Conservation (phyloP, 2,797 vertebrate genomes). For the Hypotaenidia okinawae region DNA sequence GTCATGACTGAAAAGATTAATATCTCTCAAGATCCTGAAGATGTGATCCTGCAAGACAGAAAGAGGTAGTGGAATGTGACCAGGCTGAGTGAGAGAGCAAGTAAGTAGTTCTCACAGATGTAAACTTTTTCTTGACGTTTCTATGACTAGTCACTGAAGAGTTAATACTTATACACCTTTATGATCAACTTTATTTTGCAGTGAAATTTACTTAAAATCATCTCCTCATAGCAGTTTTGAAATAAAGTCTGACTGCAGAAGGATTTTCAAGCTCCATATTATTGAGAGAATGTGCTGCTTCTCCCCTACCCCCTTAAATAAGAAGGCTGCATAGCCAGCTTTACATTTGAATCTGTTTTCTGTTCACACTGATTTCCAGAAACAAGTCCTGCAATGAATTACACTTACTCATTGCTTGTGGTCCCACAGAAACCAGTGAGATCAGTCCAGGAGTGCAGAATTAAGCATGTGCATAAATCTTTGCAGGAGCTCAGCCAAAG, state of each 20-base stretch:
- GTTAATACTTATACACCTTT: neutral
- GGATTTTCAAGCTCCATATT: neutral
- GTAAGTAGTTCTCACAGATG: neutral
- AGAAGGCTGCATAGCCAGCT: neutral
- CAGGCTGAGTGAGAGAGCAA: neutral
- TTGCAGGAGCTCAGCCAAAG: neutral
- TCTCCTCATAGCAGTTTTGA: neutral
- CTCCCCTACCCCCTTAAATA: neutral
- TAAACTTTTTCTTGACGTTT: neutral
- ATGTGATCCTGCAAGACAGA: neutral
- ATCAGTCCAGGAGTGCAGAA: neutral
- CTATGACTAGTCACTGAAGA: neutral
- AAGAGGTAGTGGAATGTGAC: neutral
- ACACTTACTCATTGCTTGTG: neutral
- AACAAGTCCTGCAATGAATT: neutral
- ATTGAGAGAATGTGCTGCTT: neutral
- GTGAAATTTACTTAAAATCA: neutral
- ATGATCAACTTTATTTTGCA: neutral
- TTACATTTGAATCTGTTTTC: neutral
- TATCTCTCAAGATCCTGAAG: neutral
- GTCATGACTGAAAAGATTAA: neutral
- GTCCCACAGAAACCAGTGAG: neutral
- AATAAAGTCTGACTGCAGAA: neutral
- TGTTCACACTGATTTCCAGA: neutral
- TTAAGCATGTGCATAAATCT: slow-evolving; percentile 2